Base-by-base conservation (phyloP, 2,797 vertebrate genomes). In the Taenioides sp. region DNA sequence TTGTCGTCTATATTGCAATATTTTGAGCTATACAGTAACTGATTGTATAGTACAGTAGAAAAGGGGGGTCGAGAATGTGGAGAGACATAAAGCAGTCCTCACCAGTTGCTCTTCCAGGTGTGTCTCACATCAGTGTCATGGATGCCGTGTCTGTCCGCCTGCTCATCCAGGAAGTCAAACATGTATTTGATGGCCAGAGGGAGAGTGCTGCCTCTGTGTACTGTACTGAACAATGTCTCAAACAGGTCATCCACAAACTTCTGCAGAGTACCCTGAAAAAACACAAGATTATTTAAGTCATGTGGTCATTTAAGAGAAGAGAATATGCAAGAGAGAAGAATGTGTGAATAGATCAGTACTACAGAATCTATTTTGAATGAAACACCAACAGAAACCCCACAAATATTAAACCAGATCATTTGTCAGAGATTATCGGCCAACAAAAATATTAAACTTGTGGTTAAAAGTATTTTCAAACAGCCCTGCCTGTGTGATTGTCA, bases 71-170 rank as follows among this genome's bases (percentile, higher is more conserved):
- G 34, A 37, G 34, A 34, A 7, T 7, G 31, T 5, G 7, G 31
- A 34, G 7, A 59, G 4, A 18, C 25, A 16, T 10, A 22, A 7
- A 43, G 12, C 4, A 5, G 23, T n/a, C 0, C 92, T 94, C 75
- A 99, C 98, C 97, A 99, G 91, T 99, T 99, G 94, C 97, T 99
- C 86, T 99, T 99, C 98, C 97, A 98, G 2, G 98, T 99, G 93
- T 99, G 98, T 40, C 97, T 93, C 0, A 99, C 97, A 4, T 98
- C 97, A 0, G 95, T 96, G 93, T 99, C 97, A 0, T 98, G 96
- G 82, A 99, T 99, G 88, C 91, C 86, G 11, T 99, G 98, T 74
- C 95, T 96, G 90, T 99, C 97, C 0, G 98, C 97, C 91, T 98
- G 98, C 89, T 99, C 98, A 14, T 99, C 98, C 93, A 99, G 90